phyloP scores from a whole-genome alignment of 2,797 vertebrate genomes.

The Hippoglossus hippoglossus region DNA sequence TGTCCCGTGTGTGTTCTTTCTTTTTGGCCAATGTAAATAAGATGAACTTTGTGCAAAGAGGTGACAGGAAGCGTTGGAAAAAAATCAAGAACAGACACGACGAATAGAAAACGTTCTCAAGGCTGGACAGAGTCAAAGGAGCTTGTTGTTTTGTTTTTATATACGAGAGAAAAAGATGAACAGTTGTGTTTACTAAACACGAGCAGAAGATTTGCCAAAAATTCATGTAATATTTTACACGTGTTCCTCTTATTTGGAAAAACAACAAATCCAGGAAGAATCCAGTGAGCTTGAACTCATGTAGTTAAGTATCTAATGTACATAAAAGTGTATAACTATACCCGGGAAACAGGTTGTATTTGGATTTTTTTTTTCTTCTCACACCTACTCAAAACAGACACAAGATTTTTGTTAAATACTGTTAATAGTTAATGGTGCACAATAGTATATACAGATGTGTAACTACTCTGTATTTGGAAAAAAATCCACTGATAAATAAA shows the following conservation, averaged over 20 bases:
- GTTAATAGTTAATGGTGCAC: not conserved
- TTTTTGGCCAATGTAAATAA: constrained; percentile 32
- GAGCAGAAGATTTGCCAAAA: too few relatives aligned
- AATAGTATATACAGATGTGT: not conserved
- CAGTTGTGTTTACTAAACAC: too few relatives aligned
- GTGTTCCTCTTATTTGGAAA: too few relatives aligned
- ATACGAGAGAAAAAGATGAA: not conserved
- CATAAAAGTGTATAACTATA: too few relatives aligned
- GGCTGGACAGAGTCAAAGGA: not conserved
- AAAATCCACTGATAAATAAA: not conserved
- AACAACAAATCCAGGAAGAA: too few relatives aligned
- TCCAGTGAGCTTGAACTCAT: too few relatives aligned
- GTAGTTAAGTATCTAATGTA: too few relatives aligned
- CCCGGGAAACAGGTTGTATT: too few relatives aligned
- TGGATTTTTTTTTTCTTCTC: too few relatives aligned
- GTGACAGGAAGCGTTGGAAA: not conserved
- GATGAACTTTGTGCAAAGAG: constrained; percentile 33
- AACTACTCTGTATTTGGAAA: not conserved
- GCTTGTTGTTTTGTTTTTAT: not conserved
- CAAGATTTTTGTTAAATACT: too few relatives aligned
- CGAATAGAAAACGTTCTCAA: not conserved
- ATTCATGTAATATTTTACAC: too few relatives aligned
- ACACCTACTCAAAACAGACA: too few relatives aligned
- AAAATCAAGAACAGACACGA: constrained; percentile 6
- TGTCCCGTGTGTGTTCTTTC: constrained; percentile 5